Base-by-base conservation (phyloP, 2,888 invertebrate genomes). In the Philaethria dido region DNA sequence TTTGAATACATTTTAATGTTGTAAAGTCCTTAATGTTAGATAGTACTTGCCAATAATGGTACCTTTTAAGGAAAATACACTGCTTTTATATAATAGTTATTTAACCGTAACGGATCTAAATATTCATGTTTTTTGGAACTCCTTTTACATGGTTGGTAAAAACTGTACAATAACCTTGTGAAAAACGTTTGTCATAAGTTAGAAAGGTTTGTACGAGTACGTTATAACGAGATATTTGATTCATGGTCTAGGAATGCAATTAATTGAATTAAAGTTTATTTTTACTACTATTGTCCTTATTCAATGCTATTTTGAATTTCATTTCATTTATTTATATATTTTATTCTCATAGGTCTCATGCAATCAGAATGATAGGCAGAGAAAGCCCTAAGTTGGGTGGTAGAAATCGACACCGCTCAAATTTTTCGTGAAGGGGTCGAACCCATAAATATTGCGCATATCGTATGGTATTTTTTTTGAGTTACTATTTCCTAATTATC, bases 151-250 rank as follows among this genome's bases (percentile, higher is more conserved):
- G 29, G 16, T 52, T 18, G 29, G 33, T 33, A 52, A 52, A 52
- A 52, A 52, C 52, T 52, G 16, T 22, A 6, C 52, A 39, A n/a
- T 57, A 39, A 57, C 55, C 55, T 57, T 39, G 39, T 14, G 55
- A 57, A 57, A 57, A 57, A 57, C 39, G 55, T 57, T 57, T 57
- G 55, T 57, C 55, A 57, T 22, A 36, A n/a, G 36, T 39, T 42
- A 22, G 55, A 39, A 57, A 42, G 55, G 55, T 20, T 20, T 36
- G 1, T 16, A 3, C 8, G 3, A n/a, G 14, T 25, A 52, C 16
- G n/a, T 29, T 50, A 50, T 16, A 33, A 9, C 2, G 25, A 33
- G 9, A 18, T 52, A 52, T 52, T 52, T 33, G 11, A 52, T 52
- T 52, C 52, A 29, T 44, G 6, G 6, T 14, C 44, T 44, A 13